Evolutionary conservation across 1,140 invertebrate species (phyloP), one percentile per base, ranked within the genome.

Genomic region (Eupristina koningsbergeri): DNA sequence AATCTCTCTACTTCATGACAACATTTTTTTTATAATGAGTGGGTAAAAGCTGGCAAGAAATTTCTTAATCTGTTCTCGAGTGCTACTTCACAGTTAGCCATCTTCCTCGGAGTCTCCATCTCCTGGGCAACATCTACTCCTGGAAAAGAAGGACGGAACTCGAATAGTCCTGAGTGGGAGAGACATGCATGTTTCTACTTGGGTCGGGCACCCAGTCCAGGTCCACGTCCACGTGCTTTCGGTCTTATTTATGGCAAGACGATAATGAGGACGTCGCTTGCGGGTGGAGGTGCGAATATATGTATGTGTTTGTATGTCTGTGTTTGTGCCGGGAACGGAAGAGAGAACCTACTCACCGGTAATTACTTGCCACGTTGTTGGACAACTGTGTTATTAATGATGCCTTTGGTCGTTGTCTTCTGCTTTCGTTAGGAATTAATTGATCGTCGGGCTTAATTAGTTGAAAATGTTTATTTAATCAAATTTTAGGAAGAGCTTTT

Each of bases 241-340:
- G 29, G 69, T 80, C 45, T 84, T 84, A 84, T 84, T 84, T 84
- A 84, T 84, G 78, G 61, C 34, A 58, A 84, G 76, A 69, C 71
- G 83, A 84, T 84, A 78, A 84, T 78, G 77, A 80, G 78, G 41
- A 34, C 5, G n/a, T 53, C 73, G 45, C 45, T 47, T 11, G 17
- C 31, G 67, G 36, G 29, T 0, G 67, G 34, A 71, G 67, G n/a
- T 41, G 19, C 36, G 69, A n/a, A 39, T 26, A 53, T 39, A 34
- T 26, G 45, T 41, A 34, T 9, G 58, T 47, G 64, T n/a, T n/a
- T n/a, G n/a, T n/a, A n/a, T n/a, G n/a, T n/a, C n/a, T n/a, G n/a
- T n/a, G n/a, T n/a, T n/a, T n/a, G n/a, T n/a, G n/a, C n/a, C n/a
- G n/a, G n/a, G n/a, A n/a, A n/a, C n/a, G n/a, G n/a, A n/a, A 50